These are phyloP conservation scores for Coccyzus lansbergi DNA, from an alignment of 2,797 vertebrate species.

Conservation along the genomic window DNA sequence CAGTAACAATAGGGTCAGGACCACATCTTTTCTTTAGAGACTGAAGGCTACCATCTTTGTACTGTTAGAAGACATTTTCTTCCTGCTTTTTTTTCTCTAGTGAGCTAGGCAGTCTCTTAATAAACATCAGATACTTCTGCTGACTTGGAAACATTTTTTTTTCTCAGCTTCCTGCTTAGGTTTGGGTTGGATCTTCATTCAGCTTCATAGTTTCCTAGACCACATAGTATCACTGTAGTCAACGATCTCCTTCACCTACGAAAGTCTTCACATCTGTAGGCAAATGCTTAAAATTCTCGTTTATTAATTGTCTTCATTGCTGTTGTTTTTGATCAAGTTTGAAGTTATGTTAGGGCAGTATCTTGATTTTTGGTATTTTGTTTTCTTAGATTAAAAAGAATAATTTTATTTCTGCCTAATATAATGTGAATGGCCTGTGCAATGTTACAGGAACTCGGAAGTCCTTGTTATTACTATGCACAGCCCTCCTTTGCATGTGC, in stretches of 20 bases:
- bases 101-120: not conserved
- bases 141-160: not conserved
- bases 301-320: not conserved
- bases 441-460: not conserved
- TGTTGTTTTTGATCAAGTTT: not conserved
- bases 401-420: not conserved
- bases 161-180: not conserved
- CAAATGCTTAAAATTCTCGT: not conserved
- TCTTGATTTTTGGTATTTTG: not conserved
- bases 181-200: not conserved
- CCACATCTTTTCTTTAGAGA: not conserved
- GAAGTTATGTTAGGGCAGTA: not conserved
- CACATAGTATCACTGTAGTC: not conserved
- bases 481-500: not conserved
- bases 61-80: not conserved
- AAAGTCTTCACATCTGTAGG: not conserved
- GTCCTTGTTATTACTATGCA: not conserved
- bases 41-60: not conserved
- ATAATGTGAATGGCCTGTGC: not conserved
- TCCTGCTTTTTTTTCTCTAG: not conserved
- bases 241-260: not conserved
- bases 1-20: not conserved
- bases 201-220: not conserved
- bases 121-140: not conserved
- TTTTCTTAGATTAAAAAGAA: not conserved